These are phyloP conservation scores for Drosophila ambigua DNA, from an alignment of 1,140 invertebrate genomes.

Conservation along the genomic window DNA sequence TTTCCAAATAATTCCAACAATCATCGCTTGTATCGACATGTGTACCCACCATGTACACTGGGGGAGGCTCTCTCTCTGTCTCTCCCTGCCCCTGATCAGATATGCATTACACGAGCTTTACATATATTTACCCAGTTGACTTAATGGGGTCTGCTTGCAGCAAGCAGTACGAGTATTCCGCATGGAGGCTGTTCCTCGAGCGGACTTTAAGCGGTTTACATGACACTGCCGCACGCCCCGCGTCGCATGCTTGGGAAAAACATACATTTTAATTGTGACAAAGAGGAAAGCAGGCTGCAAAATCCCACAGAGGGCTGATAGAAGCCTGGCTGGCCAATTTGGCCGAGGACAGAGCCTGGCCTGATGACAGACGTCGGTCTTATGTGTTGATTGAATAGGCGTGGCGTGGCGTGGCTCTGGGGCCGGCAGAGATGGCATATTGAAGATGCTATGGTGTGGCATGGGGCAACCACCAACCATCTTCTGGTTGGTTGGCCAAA, in stretches of 20 bases:
- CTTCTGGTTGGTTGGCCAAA: slow-evolving; percentile 36
- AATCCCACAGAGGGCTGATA: slow-evolving; percentile 19
- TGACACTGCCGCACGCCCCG: slow-evolving; percentile 38
- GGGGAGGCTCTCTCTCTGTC: neutral
- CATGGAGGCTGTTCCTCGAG: no score
- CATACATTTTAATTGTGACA: slow-evolving; percentile 68
- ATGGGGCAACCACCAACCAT: neutral
- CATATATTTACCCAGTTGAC: slow-evolving; percentile 45
- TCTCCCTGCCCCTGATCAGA: neutral
- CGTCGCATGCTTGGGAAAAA: slow-evolving; percentile 52
- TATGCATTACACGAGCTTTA: slow-evolving; percentile 56
- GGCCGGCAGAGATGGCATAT: no score
- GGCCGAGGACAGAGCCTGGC: slow-evolving; percentile 27
- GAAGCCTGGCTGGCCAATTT: slow-evolving; percentile 35
- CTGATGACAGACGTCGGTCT: slow-evolving; percentile 15
- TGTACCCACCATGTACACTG: no score
- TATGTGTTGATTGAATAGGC: slow-evolving; percentile 52
- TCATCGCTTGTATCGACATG: slow-evolving; percentile 28
- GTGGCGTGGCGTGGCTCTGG: slow-evolving; percentile 16
- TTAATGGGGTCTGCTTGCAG: slow-evolving; percentile 27
- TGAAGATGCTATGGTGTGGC: no score
- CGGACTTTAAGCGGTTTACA: slow-evolving; percentile 67
- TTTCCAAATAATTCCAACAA: slow-evolving; percentile 25
- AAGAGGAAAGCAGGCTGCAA: slow-evolving; percentile 19
- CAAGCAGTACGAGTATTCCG: no score